A percentile compares a stretch with the other conserved stretches of the same genome.
phyloP scores from a whole-genome alignment of 1,140 invertebrate species.

The Drosophila carrolli region DNA sequence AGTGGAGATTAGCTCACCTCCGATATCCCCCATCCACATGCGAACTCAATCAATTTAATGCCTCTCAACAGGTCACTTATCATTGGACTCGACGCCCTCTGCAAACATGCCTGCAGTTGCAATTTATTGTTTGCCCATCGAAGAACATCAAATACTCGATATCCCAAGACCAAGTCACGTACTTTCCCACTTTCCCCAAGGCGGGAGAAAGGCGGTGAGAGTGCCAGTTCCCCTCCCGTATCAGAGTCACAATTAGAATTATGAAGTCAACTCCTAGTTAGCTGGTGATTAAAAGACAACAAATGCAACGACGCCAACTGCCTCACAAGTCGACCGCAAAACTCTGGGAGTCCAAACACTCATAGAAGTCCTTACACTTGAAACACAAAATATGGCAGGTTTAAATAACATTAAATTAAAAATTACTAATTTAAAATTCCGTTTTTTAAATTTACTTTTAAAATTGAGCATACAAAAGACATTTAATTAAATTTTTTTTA shows the following conservation, averaged over 20 bases:
- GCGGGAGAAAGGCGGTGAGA: not conserved
- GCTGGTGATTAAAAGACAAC: conserved; percentile 79
- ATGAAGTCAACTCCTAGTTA: conserved; percentile 74
- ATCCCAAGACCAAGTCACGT: conserved; percentile 45
- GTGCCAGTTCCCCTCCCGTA: conserved; percentile 11
- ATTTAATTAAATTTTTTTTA: too few species aligned
- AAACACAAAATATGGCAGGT: too few species aligned
- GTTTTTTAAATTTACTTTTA: too few species aligned
- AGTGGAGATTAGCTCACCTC: conserved; percentile 42
- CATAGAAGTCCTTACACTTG: conserved; percentile 6
- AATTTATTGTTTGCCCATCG: conserved; percentile 68
- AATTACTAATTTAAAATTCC: too few species aligned
- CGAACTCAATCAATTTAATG: conserved; percentile 38
- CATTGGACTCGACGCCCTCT: conserved; percentile 30
- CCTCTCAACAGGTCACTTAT: conserved; percentile 69
- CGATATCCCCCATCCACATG: not conserved
- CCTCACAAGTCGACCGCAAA: conserved; percentile 62
- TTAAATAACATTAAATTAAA: too few species aligned
- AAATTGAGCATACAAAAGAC: too few species aligned
- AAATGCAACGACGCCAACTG: conserved; percentile 64
- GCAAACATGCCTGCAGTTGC: conserved; percentile 71
- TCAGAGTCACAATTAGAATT: conserved; percentile 73
- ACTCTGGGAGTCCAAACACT: conserved; percentile 18
- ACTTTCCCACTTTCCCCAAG: conserved; percentile 1
- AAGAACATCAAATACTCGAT: conserved; percentile 44